Evolutionary conservation across 2,113 vertebrate species (phyloP).

Genomic region (Oncorhynchus mykiss): DNA sequence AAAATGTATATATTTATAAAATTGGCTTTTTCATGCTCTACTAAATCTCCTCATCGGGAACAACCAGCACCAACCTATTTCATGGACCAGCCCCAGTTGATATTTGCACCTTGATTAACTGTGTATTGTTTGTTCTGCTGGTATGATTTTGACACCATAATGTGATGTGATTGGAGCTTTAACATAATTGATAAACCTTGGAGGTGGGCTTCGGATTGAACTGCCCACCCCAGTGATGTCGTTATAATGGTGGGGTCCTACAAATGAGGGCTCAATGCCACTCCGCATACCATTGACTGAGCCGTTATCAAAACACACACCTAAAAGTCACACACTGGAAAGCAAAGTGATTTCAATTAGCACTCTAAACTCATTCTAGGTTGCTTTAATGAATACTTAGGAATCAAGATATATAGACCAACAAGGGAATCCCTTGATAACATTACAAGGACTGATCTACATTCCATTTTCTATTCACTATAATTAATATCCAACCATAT

Average conservation of each 20-base stretch:
- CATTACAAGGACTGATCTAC: not conserved
- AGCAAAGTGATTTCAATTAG: not conserved
- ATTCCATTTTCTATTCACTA: not conserved
- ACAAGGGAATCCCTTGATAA: not conserved
- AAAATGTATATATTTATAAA: slow-evolving; percentile 70
- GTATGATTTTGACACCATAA: not conserved
- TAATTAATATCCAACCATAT: not conserved
- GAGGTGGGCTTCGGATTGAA: not conserved
- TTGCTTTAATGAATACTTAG: not conserved
- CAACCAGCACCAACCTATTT: not conserved
- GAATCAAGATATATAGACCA: not conserved
- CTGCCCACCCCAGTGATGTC: not conserved
- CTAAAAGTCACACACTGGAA: not conserved
- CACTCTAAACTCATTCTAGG: not conserved
- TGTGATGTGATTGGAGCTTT: not conserved
- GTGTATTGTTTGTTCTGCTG: not conserved
- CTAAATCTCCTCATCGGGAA: slow-evolving; percentile 32
- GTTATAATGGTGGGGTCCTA: not conserved
- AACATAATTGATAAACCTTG: not conserved
- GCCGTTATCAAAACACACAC: not conserved
- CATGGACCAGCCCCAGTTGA: slow-evolving; percentile 19
- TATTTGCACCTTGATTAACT: not conserved
- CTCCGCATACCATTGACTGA: not conserved
- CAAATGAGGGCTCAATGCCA: no score
- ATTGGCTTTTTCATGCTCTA: slow-evolving; percentile 70